These are phyloP conservation scores for Burhinus bistriatus DNA, from an alignment of 2,113 vertebrate genomes.

Conservation along the genomic window DNA sequence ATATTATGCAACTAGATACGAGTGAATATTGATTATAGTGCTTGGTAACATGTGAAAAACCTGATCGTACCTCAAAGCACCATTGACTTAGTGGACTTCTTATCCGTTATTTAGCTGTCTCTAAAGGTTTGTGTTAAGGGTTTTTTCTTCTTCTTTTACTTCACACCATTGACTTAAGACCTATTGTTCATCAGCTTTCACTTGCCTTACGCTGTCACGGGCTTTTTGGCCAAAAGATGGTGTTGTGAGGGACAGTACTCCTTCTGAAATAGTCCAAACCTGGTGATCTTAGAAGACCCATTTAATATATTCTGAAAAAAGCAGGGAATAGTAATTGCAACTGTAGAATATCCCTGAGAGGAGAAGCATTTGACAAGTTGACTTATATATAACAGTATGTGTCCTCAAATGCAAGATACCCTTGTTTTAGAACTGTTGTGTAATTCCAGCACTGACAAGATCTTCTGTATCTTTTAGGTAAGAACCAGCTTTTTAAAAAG, in stretches of 20 bases:
- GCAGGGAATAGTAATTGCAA: not conserved
- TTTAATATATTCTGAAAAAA: not conserved
- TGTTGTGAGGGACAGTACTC: not conserved
- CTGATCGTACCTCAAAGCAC: not conserved
- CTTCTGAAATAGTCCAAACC: not conserved
- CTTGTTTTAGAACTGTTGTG: not conserved
- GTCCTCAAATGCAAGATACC: not conserved
- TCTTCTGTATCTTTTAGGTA: not conserved
- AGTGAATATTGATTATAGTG: not conserved
- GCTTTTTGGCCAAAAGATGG: not conserved
- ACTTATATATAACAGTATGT: accelerated
- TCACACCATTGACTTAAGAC: not conserved
- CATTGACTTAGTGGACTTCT: not conserved
- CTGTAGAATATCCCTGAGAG: not conserved
- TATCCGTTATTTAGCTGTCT: not conserved
- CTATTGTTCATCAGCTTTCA: not conserved
- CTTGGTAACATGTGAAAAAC: not conserved
- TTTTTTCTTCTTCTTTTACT: not conserved
- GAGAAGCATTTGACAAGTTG: not conserved
- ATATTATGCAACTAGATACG: not conserved
- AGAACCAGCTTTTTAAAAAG: not conserved
- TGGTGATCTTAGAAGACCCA: not conserved
- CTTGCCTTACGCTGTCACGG: not conserved
- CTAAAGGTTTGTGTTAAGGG: not conserved
- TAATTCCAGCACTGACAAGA: not conserved